Percentiles rank a stretch among this genome's conserved stretches.
Conservation (phyloP, 2,113 vertebrate species). For the Crotophaga sulcirostris region DNA sequence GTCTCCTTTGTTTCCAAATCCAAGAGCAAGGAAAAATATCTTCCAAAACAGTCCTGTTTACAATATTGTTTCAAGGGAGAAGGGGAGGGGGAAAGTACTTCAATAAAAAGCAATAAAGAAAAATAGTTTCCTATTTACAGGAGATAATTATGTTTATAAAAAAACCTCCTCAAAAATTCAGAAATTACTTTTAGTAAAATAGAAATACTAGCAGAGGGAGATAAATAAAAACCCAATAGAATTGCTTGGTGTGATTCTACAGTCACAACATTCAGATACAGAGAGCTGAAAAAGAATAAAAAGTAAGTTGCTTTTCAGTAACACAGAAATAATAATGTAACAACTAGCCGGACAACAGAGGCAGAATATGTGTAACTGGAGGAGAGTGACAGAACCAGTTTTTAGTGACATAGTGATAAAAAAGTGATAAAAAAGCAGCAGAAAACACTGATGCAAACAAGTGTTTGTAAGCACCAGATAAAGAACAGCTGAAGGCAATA, state of each 20-base stretch:
- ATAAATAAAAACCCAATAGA: background rate
- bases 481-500: constrained; percentile 31
- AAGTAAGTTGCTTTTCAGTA: constrained; percentile 12
- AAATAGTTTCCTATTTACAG: background rate
- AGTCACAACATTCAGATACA: background rate
- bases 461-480: constrained; percentile 10
- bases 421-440: background rate
- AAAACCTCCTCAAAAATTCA: too few species aligned
- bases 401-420: constrained; percentile 7
- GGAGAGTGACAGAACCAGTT: background rate
- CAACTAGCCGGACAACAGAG: background rate
- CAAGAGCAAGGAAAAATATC: background rate
- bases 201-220: background rate
- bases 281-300: background rate
- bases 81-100: background rate
- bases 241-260: background rate
- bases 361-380: constrained; percentile 19
- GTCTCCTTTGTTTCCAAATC: background rate
- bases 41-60: background rate
- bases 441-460: background rate
- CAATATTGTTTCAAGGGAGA: background rate
- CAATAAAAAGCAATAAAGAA: constrained; percentile 1
- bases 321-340: background rate
- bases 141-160: background rate
- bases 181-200: constrained; percentile 20